Conservation (phyloP, 2,888 invertebrate genomes). For the Drosophila phalerata region DNA sequence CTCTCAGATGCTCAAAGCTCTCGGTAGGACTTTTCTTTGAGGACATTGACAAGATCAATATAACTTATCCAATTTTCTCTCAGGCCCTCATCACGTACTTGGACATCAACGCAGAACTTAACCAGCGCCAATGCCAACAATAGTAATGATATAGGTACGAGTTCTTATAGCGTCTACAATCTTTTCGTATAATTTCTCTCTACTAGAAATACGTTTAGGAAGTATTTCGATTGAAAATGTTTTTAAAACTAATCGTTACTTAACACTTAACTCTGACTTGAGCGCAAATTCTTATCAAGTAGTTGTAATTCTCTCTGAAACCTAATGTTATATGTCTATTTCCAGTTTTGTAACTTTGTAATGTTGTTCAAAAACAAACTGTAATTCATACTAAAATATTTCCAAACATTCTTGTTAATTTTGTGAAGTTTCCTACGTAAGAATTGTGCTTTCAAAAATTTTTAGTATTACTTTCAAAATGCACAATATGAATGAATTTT, state of each 20-base stretch:
- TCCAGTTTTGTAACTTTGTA: not conserved
- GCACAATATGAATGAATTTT: conserved; percentile 1
- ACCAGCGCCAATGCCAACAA: conserved; percentile 76
- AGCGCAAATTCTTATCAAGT: not conserved
- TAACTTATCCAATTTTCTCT: not conserved
- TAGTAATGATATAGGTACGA: conserved; percentile 83
- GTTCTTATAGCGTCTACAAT: not conserved
- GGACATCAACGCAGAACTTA: conserved; percentile 92
- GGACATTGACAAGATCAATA: not conserved
- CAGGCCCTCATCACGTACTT: conserved; percentile 87
- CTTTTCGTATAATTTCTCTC: not conserved
- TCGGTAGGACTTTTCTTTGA: conserved; percentile 84
- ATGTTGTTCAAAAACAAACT: not conserved
- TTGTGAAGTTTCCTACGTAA: not conserved
- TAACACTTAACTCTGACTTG: conserved; percentile 9
- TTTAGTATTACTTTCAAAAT: not conserved
- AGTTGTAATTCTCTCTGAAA: conserved; percentile 1
- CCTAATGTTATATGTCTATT: not conserved
- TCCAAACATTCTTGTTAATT: not conserved
- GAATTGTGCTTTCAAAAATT: not conserved
- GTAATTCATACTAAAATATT: conserved; percentile 3
- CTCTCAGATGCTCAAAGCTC: conserved; percentile 89
- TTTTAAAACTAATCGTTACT: not conserved
- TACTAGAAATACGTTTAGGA: not conserved
- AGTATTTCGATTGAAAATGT: not conserved